These are phyloP conservation scores for Drosophila ficusphila DNA, from an alignment of 1,140 invertebrate species.

Conservation along the genomic window DNA sequence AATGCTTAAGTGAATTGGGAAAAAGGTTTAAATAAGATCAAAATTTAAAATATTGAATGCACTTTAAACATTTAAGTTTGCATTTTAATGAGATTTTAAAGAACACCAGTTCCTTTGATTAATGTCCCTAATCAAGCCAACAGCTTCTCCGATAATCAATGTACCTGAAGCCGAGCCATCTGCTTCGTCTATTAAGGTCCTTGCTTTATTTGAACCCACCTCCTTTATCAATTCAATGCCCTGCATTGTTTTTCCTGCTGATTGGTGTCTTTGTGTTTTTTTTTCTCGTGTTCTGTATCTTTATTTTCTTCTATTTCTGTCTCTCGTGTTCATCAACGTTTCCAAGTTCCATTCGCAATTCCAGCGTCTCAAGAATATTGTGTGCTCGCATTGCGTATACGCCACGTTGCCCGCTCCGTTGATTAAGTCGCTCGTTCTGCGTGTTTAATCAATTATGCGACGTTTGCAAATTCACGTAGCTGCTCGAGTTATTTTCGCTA, in stretches of 20 bases:
- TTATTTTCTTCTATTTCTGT: constrained; percentile 18
- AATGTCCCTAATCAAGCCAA: background rate
- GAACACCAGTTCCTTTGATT: background rate
- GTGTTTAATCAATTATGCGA: constrained; percentile 75
- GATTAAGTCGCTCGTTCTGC: constrained; percentile 69
- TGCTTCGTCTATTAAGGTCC: constrained; percentile 51
- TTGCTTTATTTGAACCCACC: constrained; percentile 13
- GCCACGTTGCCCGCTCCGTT: constrained; percentile 64
- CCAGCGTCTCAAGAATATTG: constrained; percentile 4
- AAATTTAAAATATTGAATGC: no score
- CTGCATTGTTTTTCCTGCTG: constrained; percentile 64
- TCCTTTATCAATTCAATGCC: constrained; percentile 27
- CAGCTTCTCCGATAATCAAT: background rate
- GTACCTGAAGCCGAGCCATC: constrained; percentile 32
- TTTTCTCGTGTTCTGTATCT: constrained; percentile 27
- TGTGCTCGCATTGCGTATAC: constrained; percentile 60
- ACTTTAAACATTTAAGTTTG: no score
- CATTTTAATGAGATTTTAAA: no score
- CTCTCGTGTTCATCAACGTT: constrained; percentile 27
- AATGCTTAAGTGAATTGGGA: no score
- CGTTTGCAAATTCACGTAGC: constrained; percentile 58
- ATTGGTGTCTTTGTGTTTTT: constrained; percentile 71
- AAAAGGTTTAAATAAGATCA: no score
- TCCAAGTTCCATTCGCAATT: constrained; percentile 29
- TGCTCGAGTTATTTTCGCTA: constrained; percentile 56